Evolutionary conservation across 1,140 invertebrate genomes (phyloP), one percentile per base, ranked within the genome.

Genomic region (Caenorhabditis latens): DNA sequence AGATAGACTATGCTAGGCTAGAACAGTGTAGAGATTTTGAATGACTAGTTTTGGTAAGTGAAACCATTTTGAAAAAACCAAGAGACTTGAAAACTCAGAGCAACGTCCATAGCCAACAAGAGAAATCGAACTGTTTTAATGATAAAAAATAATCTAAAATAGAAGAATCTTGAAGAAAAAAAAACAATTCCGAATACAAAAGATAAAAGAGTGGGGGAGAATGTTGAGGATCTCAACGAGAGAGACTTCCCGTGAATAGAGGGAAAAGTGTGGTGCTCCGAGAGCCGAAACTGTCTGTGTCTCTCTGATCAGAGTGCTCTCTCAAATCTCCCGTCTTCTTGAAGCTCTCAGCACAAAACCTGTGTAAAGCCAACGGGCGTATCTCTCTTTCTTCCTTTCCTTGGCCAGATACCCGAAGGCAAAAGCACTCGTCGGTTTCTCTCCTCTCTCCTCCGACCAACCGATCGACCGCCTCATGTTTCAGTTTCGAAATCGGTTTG

Each of bases 301-400:
- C 46, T 79, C 43, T 48, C 71, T 50, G 43, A 50, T 53, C n/a
- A 24, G n/a, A 19, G n/a, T n/a, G 42, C n/a, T 79, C 46, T 79
- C 71, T 13, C 9, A 13, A 13, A 21, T 24, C 46, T 79, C 67
- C 71, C 71, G 71, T 79, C 46, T 50, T 79, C 71, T 79, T 79
- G 71, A 14, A 21, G 71, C 43, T 79, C 71, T 79, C 46, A 79
- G 24, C 46, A 50, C 71, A 50, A 50, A 79, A 79, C 71, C 71
- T 79, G 71, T 79, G 71, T 79, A 79, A 79, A 79, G 71, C 71
- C 71, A n/a, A 79, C 71, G 71, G 43, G 71, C 71, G 71, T 50
- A 46, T 71, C 67, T 71, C 67, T 46, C 42, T n/a, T 42, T 46
- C 42, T 71, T 32, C 46, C 16, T 46, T 19, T 65, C 21, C 11